Percentiles rank a stretch among this genome's conserved stretches.
Conservation (phyloP, 1,140 invertebrate species). For the Hypothenemus hampei region DNA sequence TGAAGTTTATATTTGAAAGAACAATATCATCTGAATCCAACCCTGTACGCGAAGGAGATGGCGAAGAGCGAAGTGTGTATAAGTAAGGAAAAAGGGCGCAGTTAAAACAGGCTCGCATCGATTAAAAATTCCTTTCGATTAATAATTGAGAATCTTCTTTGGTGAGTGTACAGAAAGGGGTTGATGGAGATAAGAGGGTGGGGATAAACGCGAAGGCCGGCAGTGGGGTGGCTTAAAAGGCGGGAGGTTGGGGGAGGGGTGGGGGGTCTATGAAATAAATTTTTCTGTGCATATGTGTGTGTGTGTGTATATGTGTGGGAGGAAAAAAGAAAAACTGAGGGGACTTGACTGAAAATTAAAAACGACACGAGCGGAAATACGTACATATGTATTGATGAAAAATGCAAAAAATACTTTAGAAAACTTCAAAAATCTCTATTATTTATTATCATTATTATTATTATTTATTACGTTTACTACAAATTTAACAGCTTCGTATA, state of each 20-base stretch:
- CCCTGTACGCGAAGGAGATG: slow-evolving; percentile 17
- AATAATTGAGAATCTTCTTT: slow-evolving; percentile 47
- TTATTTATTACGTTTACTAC: no score
- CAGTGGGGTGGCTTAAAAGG: slow-evolving; percentile 1
- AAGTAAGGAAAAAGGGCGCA: slow-evolving; percentile 38
- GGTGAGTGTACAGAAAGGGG: slow-evolving; percentile 44
- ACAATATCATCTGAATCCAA: background rate
- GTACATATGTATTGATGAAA: no score
- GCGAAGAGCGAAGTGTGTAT: slow-evolving; percentile 27
- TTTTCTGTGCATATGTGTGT: no score
- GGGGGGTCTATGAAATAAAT: slow-evolving; percentile 41
- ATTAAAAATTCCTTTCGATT: slow-evolving; percentile 48
- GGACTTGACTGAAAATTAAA: slow-evolving; percentile 25
- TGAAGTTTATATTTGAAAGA: no score
- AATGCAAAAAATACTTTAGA: no score
- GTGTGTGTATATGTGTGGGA: slow-evolving; percentile 41
- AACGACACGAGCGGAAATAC: no score
- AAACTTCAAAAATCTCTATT: no score
- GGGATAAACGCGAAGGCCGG: slow-evolving; percentile 9
- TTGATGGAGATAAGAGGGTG: slow-evolving; percentile 39
- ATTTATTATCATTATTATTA: no score
- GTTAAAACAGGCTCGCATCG: slow-evolving; percentile 43
- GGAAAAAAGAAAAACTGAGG: slow-evolving; percentile 39
- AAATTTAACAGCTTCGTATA: no score
- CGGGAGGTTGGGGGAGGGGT: slow-evolving; percentile 10